A percentile compares a stretch with the other conserved stretches of the same genome.
phyloP scores from a whole-genome alignment of 30 jellyfish, hydroid and myxozoan genomes.

The Clytia hemisphaerica region DNA sequence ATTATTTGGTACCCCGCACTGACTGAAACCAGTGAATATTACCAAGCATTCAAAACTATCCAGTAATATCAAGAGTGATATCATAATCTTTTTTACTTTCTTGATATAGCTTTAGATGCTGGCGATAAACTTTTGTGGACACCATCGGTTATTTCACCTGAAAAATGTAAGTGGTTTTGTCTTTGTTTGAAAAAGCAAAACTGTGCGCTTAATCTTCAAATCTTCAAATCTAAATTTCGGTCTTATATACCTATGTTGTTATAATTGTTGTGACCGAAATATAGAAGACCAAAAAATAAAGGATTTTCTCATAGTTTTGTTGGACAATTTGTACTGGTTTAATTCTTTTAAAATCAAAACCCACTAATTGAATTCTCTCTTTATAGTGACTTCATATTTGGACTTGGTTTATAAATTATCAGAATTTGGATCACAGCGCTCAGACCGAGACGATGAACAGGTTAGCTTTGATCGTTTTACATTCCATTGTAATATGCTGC shows the following conservation, averaged over 20 bases:
- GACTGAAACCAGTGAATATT: too few relatives aligned
- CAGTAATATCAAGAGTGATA: too few relatives aligned
- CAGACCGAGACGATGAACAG: conserved; percentile 88
- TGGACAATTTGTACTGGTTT: background rate
- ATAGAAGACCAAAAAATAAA: too few relatives aligned
- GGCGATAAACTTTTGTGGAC: conserved; percentile 86
- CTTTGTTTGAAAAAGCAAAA: background rate
- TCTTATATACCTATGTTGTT: too few relatives aligned
- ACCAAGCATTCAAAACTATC: too few relatives aligned
- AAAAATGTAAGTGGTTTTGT: conserved; percentile 41
- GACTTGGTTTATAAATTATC: conserved; percentile 43
- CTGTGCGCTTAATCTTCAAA: too few relatives aligned
- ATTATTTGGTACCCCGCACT: too few relatives aligned
- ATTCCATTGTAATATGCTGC: background rate
- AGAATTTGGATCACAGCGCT: conserved; percentile 44
- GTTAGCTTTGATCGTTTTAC: conserved; percentile 15
- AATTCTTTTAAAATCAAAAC: background rate
- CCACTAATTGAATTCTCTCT: background rate
- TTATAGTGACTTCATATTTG: conserved; percentile 52
- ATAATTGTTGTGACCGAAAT: too few relatives aligned
- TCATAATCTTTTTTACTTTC: background rate
- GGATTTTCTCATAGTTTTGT: background rate
- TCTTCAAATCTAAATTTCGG: too few relatives aligned
- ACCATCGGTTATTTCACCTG: conserved; percentile 52
- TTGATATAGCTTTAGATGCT: conserved; percentile 41